These are phyloP conservation scores for Cyclargus thomasi DNA, from an alignment of 1,140 invertebrate species.

Conservation along the genomic window DNA sequence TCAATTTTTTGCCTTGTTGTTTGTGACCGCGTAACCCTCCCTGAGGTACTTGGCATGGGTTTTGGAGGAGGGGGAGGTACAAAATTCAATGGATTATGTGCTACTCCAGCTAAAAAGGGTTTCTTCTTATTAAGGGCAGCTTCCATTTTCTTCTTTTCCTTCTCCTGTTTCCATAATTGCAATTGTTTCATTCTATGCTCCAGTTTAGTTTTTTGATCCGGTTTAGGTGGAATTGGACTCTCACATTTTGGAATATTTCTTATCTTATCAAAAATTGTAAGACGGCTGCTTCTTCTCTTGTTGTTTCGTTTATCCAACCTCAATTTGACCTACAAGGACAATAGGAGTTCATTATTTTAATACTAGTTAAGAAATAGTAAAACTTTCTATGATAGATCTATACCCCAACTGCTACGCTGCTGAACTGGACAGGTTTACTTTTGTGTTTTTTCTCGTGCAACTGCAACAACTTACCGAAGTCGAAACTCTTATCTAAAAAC, in stretches of 20 bases:
- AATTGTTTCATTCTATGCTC: slow-evolving; percentile 48
- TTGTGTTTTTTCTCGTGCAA: slow-evolving; percentile 55
- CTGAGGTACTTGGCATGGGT: slow-evolving; percentile 47
- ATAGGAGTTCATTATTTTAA: slow-evolving; percentile 10
- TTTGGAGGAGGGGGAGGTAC: slow-evolving; percentile 43
- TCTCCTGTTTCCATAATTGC: slow-evolving; percentile 62
- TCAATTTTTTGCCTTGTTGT: slow-evolving; percentile 29
- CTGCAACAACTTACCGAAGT: slow-evolving; percentile 44
- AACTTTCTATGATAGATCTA: slow-evolving; percentile 14
- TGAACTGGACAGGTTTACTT: slow-evolving; percentile 47
- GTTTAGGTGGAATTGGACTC: slow-evolving; percentile 28
- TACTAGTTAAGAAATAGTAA: neutral
- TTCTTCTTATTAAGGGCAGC: slow-evolving; percentile 50
- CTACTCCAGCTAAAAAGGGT: slow-evolving; percentile 49
- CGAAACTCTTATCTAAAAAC: slow-evolving; percentile 53
- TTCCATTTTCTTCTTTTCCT: slow-evolving; percentile 50
- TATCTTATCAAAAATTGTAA: slow-evolving; percentile 48
- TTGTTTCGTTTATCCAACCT: slow-evolving; percentile 44
- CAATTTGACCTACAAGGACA: slow-evolving; percentile 45
- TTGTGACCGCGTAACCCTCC: slow-evolving; percentile 54
- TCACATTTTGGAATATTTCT: slow-evolving; percentile 42
- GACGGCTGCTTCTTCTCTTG: slow-evolving; percentile 40
- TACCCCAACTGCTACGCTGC: slow-evolving; percentile 57
- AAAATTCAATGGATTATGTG: slow-evolving; percentile 40
- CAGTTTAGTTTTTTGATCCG: slow-evolving; percentile 34